Evolutionary conservation across 1,140 invertebrate species (phyloP), one percentile per base, ranked within the genome.

Genomic region (Diuraphis noxia): DNA sequence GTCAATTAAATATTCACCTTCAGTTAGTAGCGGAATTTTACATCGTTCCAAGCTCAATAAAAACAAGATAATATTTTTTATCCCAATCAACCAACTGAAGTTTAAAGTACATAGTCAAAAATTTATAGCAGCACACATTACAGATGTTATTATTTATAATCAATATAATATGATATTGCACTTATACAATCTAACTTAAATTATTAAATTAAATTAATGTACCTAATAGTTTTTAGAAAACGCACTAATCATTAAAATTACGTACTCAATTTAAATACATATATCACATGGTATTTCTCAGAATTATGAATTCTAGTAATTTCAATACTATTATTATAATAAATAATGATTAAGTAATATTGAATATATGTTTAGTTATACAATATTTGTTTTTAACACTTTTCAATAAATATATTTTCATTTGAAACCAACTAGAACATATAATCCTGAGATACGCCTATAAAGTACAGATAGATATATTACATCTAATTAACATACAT

Each of bases 401-500:
- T 72, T 30, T 72, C 19, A 72, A 72, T 72, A n/a, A n/a, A 72
- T 72, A 1, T 72, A 72, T 72, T 72, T 72, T 34, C 30, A 72
- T n/a, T 34, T 72, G 10, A 72, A 72, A 72, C 13, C 30, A 72
- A 17, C 56, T n/a, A 72, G 56, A 72, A 72, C 56, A 72, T 72
- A 72, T 72, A 72, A 72, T 72, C 56, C 56, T 72, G 56, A 72
- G 56, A 72, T 72, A 63, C n/a, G 13, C 56, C 56, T 72, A 72
- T 72, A 72, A 17, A 72, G 13, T n/a, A 72, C 34, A 72, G 56
- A n/a, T 72, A 72, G 56, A 72, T 72, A 72, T 85, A 84, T 84
- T n/a, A 82, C 41, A 34, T 49, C 30, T 34, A 85, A 84, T 17
- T 85, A 85, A 85, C 84, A 43, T 85, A 85, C 84, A 85, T 85